Conservation (phyloP, 1,140 invertebrate genomes). For the Caerostris extrusa region DNA sequence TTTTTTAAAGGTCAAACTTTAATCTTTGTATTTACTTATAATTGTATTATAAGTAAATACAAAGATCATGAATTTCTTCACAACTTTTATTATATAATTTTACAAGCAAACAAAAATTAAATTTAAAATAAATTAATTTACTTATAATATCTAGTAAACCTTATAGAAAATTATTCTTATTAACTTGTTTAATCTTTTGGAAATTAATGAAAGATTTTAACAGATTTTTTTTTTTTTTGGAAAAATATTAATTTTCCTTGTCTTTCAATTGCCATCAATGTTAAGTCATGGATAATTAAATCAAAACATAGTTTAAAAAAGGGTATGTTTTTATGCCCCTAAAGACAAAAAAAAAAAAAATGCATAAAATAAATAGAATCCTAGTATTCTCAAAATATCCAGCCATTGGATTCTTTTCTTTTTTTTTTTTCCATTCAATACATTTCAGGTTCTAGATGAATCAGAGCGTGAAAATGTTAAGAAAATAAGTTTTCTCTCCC, state of each 20-base stretch:
- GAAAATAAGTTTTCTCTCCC: not conserved
- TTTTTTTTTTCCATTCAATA: not conserved
- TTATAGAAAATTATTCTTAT: too few species aligned
- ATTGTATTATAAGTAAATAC: too few species aligned
- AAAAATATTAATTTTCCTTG: not conserved
- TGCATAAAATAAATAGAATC: not conserved
- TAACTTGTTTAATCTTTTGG: too few species aligned
- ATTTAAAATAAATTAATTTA: too few species aligned
- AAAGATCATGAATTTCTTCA: too few species aligned
- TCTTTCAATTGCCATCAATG: not conserved
- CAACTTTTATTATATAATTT: too few species aligned
- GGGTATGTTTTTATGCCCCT: not conserved
- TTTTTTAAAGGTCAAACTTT: too few species aligned
- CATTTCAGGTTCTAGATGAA: not conserved
- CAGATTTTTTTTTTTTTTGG: too few species aligned
- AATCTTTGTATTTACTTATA: too few species aligned
- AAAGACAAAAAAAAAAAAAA: not conserved
- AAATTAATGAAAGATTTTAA: too few species aligned
- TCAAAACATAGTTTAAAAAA: not conserved
- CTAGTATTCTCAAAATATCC: not conserved
- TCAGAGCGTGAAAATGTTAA: conserved; percentile 23
- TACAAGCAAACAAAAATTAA: too few species aligned
- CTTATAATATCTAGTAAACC: too few species aligned
- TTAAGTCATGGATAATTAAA: not conserved
- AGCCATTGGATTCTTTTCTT: not conserved